Base-by-base conservation (phyloP, 2,888 invertebrate genomes). In the Rhimphoctona megacephalus region DNA sequence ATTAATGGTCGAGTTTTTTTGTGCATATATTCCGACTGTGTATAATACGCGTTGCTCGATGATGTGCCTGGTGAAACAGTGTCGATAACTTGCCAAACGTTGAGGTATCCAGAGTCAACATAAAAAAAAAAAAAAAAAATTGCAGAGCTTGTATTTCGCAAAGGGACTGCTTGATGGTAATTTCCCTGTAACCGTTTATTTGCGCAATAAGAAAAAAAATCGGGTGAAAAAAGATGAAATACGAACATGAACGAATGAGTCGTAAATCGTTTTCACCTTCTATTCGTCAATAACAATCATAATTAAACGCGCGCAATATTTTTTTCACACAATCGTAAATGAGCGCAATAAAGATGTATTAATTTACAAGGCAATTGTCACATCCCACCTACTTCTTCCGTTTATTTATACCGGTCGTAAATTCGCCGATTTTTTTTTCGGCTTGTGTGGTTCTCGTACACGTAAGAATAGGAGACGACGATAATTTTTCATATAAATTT, bases 241-340 rank as follows among this genome's bases (percentile, higher is more conserved):
- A 49, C 73, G 64, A 33, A 77, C 39, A 77, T n/a, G 36, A 39
- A 33, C 17, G 70, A 73, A 72, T 57, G 64, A 52, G 25, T 61
- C 82, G 69, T 82, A 85, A 85, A 79, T 82, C 79, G 74, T 83
- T 64, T 82, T 80, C 82, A 49, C 74, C 82, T 54, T 79, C 82
- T 67, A 77, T 78, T 52, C 79, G 64, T 64, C 64, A 66, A 76
- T 74, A 76, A 82, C 57, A 19, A 67, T 76, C 22, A 52, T 80
- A 52, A 85, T 79, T 54, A 76, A 43, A 76, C 70, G 39, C 69
- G 61, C 69, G 49, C 33, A 66, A 66, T 79, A 69, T 30, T 81
- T 74, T 69, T 72, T 82, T 85, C 69, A 69, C 85, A 79, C 77
- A 33, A 82, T 74, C 73, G 82, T 79, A 85, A 82, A 85, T 74